Base-by-base conservation (phyloP, 2,113 vertebrate species). In the Clarias gariepinus region DNA sequence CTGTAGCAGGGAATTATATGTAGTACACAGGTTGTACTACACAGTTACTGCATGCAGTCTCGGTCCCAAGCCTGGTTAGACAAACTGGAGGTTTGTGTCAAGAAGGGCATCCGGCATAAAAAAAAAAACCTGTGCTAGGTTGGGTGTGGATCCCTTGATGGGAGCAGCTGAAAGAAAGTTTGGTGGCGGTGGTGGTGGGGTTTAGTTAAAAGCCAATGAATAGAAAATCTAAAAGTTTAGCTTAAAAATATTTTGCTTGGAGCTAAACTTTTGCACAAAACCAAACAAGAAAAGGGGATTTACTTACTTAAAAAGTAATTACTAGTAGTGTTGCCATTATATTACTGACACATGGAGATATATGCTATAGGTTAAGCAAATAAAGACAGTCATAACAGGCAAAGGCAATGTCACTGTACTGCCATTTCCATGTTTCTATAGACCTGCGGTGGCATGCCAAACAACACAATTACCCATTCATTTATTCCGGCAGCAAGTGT, bases 401-500 rank as follows among this genome's bases (percentile, higher is more conserved):
- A 79, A 68, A 87, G 85, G 82, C 53, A 94, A 93, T 96, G 93
- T 95, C 94, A 94, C 92, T 91, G 93, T 85, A 83, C 55, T 87
- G 81, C 71, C 81, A 77, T 86, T 82, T 83, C 76, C 28, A 19
- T 5, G 12, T 66, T 87, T 81, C 82, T 79, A 84, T 80, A 88
- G 61, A 82, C 82, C 79, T 83, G 83, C 86, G 0, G 33, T 83
- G 79, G 83, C 86, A 89, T 57, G 25, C 16, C 30, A 77, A 63
- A 66, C 77, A 47, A 64, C 57, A 80, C 58, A 81, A 90, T 92
- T 94, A 91, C 89, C 69, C 73, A 94, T 91, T 95, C 95, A 96
- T 94, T 92, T 90, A 94, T 93, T 94, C 90, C 0, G 82, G 95
- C 96, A 95, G 95, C 88, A 96, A 97, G 92, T 95, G 96, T 94